These are phyloP conservation scores for Crypturellus tataupa DNA, from an alignment of 2,797 vertebrate species.

Conservation along the genomic window DNA sequence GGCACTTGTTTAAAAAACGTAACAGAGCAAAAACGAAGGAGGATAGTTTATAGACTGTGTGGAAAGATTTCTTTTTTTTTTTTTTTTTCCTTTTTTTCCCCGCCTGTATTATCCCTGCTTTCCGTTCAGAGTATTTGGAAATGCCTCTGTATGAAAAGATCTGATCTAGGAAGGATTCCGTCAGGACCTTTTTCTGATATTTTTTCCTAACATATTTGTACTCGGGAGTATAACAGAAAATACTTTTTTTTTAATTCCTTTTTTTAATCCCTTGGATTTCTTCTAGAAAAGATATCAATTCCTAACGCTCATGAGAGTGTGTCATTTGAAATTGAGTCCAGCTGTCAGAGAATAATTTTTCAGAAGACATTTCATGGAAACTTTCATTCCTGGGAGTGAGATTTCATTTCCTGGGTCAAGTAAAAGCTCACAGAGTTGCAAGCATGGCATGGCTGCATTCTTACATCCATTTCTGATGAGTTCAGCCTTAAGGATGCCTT, in stretches of 20 bases:
- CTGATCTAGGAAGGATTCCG: not conserved
- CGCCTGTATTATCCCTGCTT: not conserved
- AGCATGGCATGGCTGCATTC: not conserved
- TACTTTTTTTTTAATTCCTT: not conserved
- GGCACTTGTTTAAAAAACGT: constrained; percentile 46
- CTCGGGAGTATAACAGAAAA: not conserved
- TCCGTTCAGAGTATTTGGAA: constrained; percentile 2
- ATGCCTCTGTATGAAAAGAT: constrained; percentile 11
- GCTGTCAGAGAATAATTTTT: constrained; percentile 34
- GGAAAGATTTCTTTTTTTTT: constrained; percentile 28
- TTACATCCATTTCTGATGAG: not conserved
- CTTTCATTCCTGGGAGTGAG: constrained; percentile 16
- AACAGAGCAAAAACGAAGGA: not conserved
- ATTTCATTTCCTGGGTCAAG: constrained; percentile 12
- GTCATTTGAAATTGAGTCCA: constrained; percentile 28
- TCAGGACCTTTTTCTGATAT: not conserved
- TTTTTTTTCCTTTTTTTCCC: not conserved
- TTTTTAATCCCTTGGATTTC: not conserved
- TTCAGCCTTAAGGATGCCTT: not conserved
- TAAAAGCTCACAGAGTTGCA: not conserved
- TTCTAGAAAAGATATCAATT: not conserved
- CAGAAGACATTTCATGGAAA: constrained; percentile 35
- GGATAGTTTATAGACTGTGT: constrained; percentile 26
- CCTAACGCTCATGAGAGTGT: not conserved
- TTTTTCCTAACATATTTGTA: constrained; percentile 9